Base-by-base conservation (phyloP, 2,888 invertebrate genomes). In the Chelonus formosanus region DNA sequence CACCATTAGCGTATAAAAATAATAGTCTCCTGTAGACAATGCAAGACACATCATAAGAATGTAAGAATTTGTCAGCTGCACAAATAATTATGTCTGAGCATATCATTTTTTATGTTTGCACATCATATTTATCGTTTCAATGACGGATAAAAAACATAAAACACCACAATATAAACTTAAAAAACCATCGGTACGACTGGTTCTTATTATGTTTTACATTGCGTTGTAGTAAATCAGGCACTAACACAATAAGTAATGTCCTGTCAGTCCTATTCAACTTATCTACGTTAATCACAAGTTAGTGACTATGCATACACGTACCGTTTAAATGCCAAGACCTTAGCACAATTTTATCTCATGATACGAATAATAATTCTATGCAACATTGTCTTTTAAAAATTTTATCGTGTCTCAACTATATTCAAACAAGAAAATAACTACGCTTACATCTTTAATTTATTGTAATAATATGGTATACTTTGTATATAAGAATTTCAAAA, bases 191-290 rank as follows among this genome's bases (percentile, higher is more conserved):
- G 60, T 43, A 45, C 50, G 66, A 7, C 32, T 52, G 35, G 45
- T 34, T 59, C 55, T 48, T 54, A 44, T 60, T 53, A n/a, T 50
- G 8, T 7, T 65, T 58, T 43, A 8, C 32, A 58, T 57, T 54
- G 34, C 40, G 40, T 58, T 53, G 59, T 57, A 52, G 57, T 60
- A 52, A 65, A 54, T 58, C 64, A 78, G 78, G 75, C 78, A 75
- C 77, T 78, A 76, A 77, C 68, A 63, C 68, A 67, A 67, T 77
- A 76, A 78, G 75, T 79, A 65, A 71, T 74, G 74, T 74, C 78
- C 76, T 76, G 72, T 82, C 81, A 82, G 80, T 82, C 77, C 78
- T 80, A 79, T 77, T 75, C 8, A 75, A 73, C 76, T 76, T 74
- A 73, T 68, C 74, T 76, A 77, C 72, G 73, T 76, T 79, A 80